Evolutionary conservation across 2,113 vertebrate species (phyloP), one percentile per base, ranked within the genome.

Genomic region (Zeus faber): DNA sequence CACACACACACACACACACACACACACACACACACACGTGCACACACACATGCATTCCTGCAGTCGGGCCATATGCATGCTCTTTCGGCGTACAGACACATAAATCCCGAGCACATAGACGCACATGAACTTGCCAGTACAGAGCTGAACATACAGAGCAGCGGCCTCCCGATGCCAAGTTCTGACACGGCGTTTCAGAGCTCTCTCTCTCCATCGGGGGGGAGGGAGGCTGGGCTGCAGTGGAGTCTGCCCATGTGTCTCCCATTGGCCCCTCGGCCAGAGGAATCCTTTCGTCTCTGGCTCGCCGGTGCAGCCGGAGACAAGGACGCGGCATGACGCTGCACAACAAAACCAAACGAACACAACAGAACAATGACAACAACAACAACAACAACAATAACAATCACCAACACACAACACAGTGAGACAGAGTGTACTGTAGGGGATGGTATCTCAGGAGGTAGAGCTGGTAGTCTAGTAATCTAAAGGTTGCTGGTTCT

Each of bases 201-300:
- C 53, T 35, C 58, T 9, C 33, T n/a, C 56, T 73, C 73, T 80
- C 72, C 77, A 60, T 21, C 1, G 62, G 58, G 69, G 57, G 61
- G 55, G n/a, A n/a, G n/a, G n/a, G n/a, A n/a, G n/a, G n/a, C n/a
- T n/a, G n/a, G n/a, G 51, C 65, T 41, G 50, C 57, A 69, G 57
- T 55, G 64, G 76, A 74, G 65, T 67, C 78, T 71, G 68, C 71
- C 77, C 83, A 85, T 88, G 81, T 88, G 85, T 85, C 88, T 88
- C 72, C 74, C 83, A 84, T 89, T 79, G 76, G 64, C 71, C 62
- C 49, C 64, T 66, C 64, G 78, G 76, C 72, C 72, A 69, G 58
- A 70, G 76, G 72, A 82, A 77, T 84, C 71, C n/a, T 52, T 56
- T 69, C 77, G 44, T 66, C 50, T 70, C 74, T 80, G 80, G 77